Conservation (phyloP, 2,888 invertebrate species). For the Bellardia bayeri region DNA sequence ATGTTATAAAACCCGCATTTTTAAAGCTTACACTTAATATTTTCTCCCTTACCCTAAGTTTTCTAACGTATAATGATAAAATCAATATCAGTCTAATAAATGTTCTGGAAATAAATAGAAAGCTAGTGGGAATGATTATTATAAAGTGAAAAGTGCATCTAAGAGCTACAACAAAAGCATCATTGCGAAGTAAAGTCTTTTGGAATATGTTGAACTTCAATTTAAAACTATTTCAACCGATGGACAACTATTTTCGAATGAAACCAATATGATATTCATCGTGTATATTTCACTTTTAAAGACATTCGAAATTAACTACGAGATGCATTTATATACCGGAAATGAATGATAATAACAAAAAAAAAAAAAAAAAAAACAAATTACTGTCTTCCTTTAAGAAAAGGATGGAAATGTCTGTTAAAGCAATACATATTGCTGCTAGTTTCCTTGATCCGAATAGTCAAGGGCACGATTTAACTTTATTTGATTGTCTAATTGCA, state of each 20-base stretch:
- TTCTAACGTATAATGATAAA: too few species aligned
- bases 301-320: constrained; percentile 15
- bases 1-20: too few species aligned
- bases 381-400: constrained; percentile 4
- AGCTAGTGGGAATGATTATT: too few species aligned
- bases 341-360: constrained; percentile 2
- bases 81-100: too few species aligned
- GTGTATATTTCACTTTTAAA: constrained; percentile 20
- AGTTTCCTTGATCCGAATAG: background rate
- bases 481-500: background rate
- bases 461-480: background rate
- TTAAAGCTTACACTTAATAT: too few species aligned
- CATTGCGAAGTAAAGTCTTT: background rate
- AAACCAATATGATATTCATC: constrained; percentile 16
- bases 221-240: constrained; percentile 21
- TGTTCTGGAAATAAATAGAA: too few species aligned
- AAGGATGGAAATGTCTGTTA: constrained; percentile 24
- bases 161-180: background rate
- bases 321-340: constrained; percentile 14
- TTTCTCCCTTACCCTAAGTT: too few species aligned
- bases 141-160: background rate
- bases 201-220: background rate
- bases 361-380: too few species aligned
- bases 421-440: constrained; percentile 10
- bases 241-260: constrained; percentile 12